Percentiles rank a stretch among this genome's conserved stretches.
Conservation (phyloP, 2,113 vertebrate genomes). For the Myrmophylax atrothorax region DNA sequence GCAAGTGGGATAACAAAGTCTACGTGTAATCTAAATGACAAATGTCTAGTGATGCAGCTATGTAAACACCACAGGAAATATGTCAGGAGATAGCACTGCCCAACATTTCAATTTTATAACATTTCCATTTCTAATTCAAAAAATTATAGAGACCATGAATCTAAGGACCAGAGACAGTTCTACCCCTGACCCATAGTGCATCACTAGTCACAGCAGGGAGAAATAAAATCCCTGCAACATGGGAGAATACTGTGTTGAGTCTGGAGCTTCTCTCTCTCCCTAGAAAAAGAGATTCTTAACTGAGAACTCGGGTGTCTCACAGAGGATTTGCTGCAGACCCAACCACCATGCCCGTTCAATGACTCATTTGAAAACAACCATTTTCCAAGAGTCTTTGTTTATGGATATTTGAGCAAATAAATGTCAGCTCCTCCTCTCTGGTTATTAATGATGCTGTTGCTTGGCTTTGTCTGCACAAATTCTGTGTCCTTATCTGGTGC, state of each 20-base stretch:
- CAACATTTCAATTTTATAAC: slow-evolving; percentile 21
- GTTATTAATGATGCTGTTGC: slow-evolving; percentile 52
- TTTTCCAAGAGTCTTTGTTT: slow-evolving; percentile 68
- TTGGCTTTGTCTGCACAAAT: slow-evolving; percentile 33
- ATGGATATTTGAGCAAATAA: slow-evolving; percentile 67
- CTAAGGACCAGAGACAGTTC: neutral
- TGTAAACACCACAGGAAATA: slow-evolving; percentile 21
- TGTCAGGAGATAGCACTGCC: slow-evolving; percentile 18
- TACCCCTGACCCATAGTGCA: neutral
- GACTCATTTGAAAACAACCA: slow-evolving; percentile 62
- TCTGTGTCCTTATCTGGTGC: slow-evolving; percentile 47
- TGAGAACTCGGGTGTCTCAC: neutral
- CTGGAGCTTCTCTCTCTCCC: neutral
- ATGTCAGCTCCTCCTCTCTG: slow-evolving; percentile 60
- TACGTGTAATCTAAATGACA: neutral
- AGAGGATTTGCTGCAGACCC: slow-evolving; percentile 21
- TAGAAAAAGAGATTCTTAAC: neutral
- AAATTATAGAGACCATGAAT: neutral
- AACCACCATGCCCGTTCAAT: neutral
- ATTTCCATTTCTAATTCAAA: slow-evolving; percentile 6
- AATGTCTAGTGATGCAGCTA: neutral
- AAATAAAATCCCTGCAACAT: neutral
- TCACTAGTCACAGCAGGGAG: neutral
- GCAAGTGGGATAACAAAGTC: neutral
- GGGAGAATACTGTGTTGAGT: neutral